A percentile compares a stretch with the other conserved stretches of the same genome.
Evolutionary conservation across 2,797 vertebrate species (phyloP).

Genomic region (Neopelma chrysocephalum): DNA sequence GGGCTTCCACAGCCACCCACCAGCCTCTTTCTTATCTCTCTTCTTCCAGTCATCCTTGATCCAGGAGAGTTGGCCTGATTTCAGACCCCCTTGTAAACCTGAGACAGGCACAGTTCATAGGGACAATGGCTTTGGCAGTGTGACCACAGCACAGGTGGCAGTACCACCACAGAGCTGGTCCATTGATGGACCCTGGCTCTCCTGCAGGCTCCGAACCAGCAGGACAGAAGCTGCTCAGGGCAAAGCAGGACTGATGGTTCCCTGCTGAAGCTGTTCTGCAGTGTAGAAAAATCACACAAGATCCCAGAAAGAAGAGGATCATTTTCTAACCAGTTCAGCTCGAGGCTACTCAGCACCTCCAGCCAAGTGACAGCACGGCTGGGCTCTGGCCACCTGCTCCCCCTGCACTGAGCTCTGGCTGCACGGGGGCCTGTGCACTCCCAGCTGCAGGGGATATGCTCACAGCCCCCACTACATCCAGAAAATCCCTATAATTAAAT

Average conservation of each 20-base stretch:
- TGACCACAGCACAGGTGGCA: background rate
- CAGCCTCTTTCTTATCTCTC: background rate
- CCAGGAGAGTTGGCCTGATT: background rate
- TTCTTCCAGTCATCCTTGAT: background rate
- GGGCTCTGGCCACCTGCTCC: background rate
- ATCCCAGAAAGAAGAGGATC: background rate
- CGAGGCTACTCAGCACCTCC: background rate
- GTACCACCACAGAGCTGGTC: rapidly evolving
- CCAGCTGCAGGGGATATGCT: background rate
- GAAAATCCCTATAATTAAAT: conserved; percentile 46
- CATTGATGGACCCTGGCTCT: rapidly evolving
- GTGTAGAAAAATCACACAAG: background rate
- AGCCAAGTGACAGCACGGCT: background rate
- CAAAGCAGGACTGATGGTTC: background rate
- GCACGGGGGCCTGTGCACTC: background rate
- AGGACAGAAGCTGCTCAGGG: rapidly evolving
- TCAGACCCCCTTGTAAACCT: background rate
- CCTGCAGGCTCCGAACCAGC: background rate
- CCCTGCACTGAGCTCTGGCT: background rate
- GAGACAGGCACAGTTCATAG: background rate
- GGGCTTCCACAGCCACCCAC: background rate
- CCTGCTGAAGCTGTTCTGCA: background rate
- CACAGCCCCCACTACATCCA: background rate
- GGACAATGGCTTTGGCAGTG: background rate
- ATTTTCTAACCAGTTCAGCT: background rate